phyloP scores from a whole-genome alignment of 2,113 vertebrate genomes.

The Crotalus viridis region DNA sequence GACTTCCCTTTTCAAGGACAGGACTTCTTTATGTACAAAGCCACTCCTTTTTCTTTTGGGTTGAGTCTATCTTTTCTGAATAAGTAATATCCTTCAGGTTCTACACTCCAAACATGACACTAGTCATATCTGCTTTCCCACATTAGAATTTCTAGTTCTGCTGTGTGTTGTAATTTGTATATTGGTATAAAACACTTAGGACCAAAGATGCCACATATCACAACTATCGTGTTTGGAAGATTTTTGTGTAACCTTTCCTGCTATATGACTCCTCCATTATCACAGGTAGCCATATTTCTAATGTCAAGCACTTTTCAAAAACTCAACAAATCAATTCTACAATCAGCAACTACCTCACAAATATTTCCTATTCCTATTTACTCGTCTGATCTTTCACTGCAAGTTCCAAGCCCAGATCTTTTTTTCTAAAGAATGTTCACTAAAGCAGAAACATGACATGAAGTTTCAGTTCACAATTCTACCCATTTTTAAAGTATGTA shows the following conservation, averaged over 20 bases:
- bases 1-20: background rate
- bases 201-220: background rate
- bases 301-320: background rate
- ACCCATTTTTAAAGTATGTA: slow-evolving; percentile 19
- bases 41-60: background rate
- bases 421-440: background rate
- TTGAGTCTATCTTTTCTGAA: background rate
- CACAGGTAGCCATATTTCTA: background rate
- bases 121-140: background rate
- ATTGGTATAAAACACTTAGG: background rate
- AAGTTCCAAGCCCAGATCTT: background rate
- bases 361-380: background rate
- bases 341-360: background rate
- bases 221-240: background rate
- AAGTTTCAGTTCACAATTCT: slow-evolving; percentile 52
- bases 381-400: background rate
- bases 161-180: background rate
- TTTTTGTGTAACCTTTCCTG: background rate
- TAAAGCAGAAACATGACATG: background rate
- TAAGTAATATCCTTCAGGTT: background rate
- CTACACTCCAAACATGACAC: background rate
- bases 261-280: background rate
- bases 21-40: background rate
- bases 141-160: background rate
- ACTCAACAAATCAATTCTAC: background rate